phyloP scores from a whole-genome alignment of 2,113 vertebrate species.

The Neotoma lepida region DNA sequence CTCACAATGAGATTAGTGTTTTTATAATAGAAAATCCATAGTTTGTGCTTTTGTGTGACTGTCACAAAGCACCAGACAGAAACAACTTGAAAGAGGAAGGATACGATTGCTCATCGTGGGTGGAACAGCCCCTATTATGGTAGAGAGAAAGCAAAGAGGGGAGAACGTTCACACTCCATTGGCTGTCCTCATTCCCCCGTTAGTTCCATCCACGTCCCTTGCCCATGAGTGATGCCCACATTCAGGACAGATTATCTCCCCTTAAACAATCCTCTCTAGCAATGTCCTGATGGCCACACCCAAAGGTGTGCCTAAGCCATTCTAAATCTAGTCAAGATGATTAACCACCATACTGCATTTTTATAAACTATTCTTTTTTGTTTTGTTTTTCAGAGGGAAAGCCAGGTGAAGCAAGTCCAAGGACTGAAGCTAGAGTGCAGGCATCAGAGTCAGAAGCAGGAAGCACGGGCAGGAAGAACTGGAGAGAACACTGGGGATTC shows the following conservation, averaged over 20 bases:
- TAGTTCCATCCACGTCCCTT: background rate
- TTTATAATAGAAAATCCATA: background rate
- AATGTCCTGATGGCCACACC: background rate
- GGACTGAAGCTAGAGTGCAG: background rate
- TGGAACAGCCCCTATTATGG: no score
- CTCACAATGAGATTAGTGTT: background rate
- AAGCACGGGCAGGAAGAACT: no score
- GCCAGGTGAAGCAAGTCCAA: background rate
- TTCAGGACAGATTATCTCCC: background rate
- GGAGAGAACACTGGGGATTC: background rate
- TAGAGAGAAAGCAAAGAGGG: background rate
- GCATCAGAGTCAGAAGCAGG: background rate
- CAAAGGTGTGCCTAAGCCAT: background rate
- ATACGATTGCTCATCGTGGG: no score
- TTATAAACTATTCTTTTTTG: background rate
- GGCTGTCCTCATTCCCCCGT: background rate
- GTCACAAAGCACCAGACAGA: background rate
- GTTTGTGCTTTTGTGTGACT: background rate
- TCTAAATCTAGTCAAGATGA: background rate
- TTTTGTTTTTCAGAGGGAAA: conserved; percentile 9
- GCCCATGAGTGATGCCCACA: background rate
- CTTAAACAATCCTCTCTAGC: background rate
- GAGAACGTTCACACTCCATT: no score
- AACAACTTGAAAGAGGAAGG: background rate
- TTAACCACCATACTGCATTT: background rate